Evolutionary conservation across 2,888 invertebrate species (phyloP), one percentile per base, ranked within the genome.

Genomic region (Pemphredon lugubris): DNA sequence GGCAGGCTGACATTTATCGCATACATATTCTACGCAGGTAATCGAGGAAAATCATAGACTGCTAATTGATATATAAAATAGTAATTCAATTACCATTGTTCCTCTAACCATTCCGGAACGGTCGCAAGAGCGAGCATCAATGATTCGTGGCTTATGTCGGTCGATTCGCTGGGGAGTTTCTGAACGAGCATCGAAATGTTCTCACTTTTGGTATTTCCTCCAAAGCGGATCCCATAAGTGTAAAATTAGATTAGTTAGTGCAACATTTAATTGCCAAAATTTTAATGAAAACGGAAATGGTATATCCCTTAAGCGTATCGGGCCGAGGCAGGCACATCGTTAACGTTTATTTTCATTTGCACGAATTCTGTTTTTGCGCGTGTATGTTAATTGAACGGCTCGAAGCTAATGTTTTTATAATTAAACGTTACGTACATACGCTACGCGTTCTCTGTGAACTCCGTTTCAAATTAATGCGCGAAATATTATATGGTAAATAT

Each of bases 71-170:
- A 61, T 65, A 50, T 55, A 50, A 63, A 73, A 75, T 63, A 63
- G 64, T 73, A 74, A 69, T 81, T 75, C 71, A 71, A 77, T 77
- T 75, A 77, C 68, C 44, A 65, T 61, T 57, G 57, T 65, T n/a
- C n/a, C n/a, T n/a, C n/a, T n/a, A n/a, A n/a, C n/a, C n/a, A n/a
- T n/a, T n/a, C n/a, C n/a, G n/a, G n/a, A n/a, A n/a, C n/a, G n/a
- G n/a, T n/a, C n/a, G n/a, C n/a, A n/a, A n/a, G n/a, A n/a, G n/a
- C n/a, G n/a, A n/a, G 60, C 45, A 26, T 45, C 68, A 69, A 77
- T 59, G 66, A 79, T 70, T 14, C 40, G 26, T n/a, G n/a, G 58
- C 26, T 30, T 73, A 30, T 55, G 57, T 30, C 50, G 70, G 60
- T 53, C 53, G 44, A 50, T 59, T 44, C 45, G 47, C 48, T 48